Percentiles rank a stretch among this genome's conserved stretches.
Conservation (phyloP, 2,888 invertebrate species). For the Trissolcus japonicus region DNA sequence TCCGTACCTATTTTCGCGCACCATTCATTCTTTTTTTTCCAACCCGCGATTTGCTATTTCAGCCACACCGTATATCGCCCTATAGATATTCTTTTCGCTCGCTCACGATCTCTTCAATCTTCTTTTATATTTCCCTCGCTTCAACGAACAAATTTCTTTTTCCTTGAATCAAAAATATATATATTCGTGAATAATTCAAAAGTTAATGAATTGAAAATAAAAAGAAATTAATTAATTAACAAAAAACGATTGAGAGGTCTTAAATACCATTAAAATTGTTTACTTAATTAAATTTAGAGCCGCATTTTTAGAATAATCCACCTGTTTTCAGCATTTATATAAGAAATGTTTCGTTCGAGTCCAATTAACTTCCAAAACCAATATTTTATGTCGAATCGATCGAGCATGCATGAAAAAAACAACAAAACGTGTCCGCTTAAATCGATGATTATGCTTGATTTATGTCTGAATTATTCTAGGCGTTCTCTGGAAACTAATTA, state of each 20-base stretch:
- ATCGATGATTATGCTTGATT: conserved; percentile 51
- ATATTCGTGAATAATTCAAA: no score
- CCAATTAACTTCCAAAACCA: conserved; percentile 31
- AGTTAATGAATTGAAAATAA: no score
- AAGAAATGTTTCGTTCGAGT: conserved; percentile 19
- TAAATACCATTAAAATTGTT: neutral
- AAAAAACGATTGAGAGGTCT: neutral
- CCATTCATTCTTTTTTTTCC: conserved; percentile 46
- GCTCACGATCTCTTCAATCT: conserved; percentile 42
- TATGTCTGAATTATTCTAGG: conserved; percentile 47
- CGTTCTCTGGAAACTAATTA: conserved; percentile 45
- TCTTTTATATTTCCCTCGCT: conserved; percentile 28
- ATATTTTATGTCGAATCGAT: conserved; percentile 48
- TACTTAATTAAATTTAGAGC: no score
- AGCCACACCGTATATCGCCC: conserved; percentile 17
- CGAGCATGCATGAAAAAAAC: conserved; percentile 34
- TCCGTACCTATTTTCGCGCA: conserved; percentile 65
- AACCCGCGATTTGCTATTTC: conserved; percentile 49
- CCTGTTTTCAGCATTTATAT: conserved; percentile 2
- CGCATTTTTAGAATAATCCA: no score
- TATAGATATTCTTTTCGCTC: conserved; percentile 34
- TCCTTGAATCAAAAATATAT: no score
- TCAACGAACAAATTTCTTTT: neutral
- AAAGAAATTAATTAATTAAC: neutral
- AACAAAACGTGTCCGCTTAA: conserved; percentile 16